A percentile compares a stretch with the other conserved stretches of the same genome.
Conservation (phyloP, 2,888 invertebrate species). For the Diarsia mendica region DNA sequence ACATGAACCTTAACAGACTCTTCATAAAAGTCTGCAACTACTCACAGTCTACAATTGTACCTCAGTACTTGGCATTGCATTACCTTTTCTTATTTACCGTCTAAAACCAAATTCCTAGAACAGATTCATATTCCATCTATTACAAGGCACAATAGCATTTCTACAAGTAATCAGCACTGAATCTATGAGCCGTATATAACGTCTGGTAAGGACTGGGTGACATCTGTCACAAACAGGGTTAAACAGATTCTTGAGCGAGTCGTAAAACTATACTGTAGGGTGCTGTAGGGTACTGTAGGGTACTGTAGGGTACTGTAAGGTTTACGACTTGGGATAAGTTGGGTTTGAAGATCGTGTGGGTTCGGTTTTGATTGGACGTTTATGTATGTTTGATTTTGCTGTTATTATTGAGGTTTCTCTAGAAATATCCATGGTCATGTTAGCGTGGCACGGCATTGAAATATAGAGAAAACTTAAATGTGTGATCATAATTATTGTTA, state of each 20-base stretch:
- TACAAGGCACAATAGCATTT: slow-evolving; percentile 3
- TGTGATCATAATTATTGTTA: neutral
- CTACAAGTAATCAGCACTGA: slow-evolving; percentile 14
- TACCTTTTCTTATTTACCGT: neutral
- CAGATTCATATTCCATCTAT: neutral
- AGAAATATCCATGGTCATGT: neutral
- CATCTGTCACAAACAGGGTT: slow-evolving; percentile 28
- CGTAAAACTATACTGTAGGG: slow-evolving; percentile 30
- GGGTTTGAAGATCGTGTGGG: slow-evolving; percentile 13
- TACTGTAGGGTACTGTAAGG: slow-evolving; percentile 3
- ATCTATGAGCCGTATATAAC: slow-evolving; percentile 14
- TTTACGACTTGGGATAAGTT: slow-evolving; percentile 40
- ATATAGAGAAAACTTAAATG: too few relatives aligned
- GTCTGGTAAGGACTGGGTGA: slow-evolving; percentile 28
- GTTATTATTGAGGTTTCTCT: neutral
- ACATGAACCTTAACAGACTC: too few relatives aligned
- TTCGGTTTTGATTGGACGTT: slow-evolving; percentile 9
- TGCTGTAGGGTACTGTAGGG: too few relatives aligned
- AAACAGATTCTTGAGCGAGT: slow-evolving; percentile 33
- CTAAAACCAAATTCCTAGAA: neutral
- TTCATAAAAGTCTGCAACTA: too few relatives aligned
- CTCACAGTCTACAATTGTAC: too few relatives aligned
- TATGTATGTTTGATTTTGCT: slow-evolving; percentile 21
- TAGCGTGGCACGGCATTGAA: too few relatives aligned
- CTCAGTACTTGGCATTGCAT: too few relatives aligned